Evolutionary conservation across 37 sponge, comb jelly and placozoan species (phyloP).

Genomic region (Cladorhizidae sp.): DNA sequence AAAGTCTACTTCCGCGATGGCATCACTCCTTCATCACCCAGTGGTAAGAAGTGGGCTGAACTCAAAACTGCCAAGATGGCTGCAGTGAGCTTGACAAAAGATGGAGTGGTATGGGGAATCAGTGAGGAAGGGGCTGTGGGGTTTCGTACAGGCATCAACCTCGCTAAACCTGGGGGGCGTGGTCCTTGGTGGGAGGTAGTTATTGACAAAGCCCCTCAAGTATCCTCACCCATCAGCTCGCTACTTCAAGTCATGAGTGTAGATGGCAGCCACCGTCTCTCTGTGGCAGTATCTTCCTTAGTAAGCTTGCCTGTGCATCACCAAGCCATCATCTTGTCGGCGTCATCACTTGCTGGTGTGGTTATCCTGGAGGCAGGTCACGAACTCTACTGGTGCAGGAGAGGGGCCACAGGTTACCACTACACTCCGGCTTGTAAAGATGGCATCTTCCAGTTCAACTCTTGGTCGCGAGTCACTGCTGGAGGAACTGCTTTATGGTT

Average conservation of each 20-base stretch:
- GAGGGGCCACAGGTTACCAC: conserved; percentile 52
- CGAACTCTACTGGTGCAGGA: conserved; percentile 66
- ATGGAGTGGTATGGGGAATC: conserved; percentile 68
- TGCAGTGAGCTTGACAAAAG: conserved; percentile 34
- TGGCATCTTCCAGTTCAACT: conserved; percentile 39
- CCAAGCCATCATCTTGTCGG: conserved; percentile 17
- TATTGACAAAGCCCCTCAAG: conserved; percentile 10
- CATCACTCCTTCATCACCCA: conserved; percentile 23
- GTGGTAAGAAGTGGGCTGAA: conserved; percentile 52
- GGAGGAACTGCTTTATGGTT: conserved; percentile 56
- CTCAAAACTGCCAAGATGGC: conserved; percentile 35
- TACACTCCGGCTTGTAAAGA: conserved; percentile 52
- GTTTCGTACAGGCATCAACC: conserved; percentile 58
- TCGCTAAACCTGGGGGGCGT: conserved; percentile 40
- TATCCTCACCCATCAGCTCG: conserved; percentile 30
- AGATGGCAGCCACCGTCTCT: conserved; percentile 22
- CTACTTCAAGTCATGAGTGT: conserved; percentile 47
- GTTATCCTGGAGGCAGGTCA: conserved; percentile 37
- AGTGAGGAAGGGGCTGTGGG: conserved; percentile 51
- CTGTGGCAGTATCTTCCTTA: conserved; percentile 26
- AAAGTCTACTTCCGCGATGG: conserved; percentile 46
- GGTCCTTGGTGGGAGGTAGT: conserved; percentile 81
- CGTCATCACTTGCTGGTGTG: conserved; percentile 48
- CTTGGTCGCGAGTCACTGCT: conserved; percentile 52
- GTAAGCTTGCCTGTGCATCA: conserved; percentile 19